phyloP scores from a whole-genome alignment of 2,797 vertebrate species.

The Anolis apletophallus region DNA sequence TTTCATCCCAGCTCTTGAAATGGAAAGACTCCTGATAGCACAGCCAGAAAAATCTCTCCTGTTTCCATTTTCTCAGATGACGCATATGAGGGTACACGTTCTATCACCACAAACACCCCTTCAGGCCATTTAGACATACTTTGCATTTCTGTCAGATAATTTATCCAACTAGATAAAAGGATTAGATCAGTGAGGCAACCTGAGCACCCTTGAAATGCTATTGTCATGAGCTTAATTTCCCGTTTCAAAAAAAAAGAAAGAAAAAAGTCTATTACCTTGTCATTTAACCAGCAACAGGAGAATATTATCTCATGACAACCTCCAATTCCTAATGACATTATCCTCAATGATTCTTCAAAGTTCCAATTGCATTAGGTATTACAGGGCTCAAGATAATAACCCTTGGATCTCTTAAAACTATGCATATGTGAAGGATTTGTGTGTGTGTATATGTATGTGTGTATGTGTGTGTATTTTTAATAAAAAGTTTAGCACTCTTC shows the following conservation, averaged over 20 bases:
- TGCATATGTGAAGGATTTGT: neutral
- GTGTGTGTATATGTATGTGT: neutral
- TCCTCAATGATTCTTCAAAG: neutral
- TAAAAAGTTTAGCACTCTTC: too few species aligned
- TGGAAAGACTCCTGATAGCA: neutral
- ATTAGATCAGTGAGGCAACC: neutral
- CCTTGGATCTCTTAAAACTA: neutral
- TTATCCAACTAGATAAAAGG: neutral
- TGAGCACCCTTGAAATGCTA: neutral
- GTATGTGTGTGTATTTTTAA: neutral
- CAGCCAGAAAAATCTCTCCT: neutral
- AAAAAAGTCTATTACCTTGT: neutral
- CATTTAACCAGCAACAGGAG: constrained; percentile 5
- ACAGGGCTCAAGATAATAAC: constrained; percentile 13
- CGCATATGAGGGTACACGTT: neutral
- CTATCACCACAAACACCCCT: neutral
- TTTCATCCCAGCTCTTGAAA: neutral
- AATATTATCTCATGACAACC: neutral
- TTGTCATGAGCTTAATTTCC: constrained; percentile 2
- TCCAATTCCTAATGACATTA: neutral
- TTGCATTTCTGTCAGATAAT: constrained; percentile 10
- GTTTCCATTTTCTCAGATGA: neutral
- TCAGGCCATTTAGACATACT: neutral
- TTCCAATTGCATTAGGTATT: constrained; percentile 11
- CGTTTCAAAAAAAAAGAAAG: neutral